Base-by-base conservation (phyloP, 2,113 vertebrate genomes). In the Setophaga coronata region DNA sequence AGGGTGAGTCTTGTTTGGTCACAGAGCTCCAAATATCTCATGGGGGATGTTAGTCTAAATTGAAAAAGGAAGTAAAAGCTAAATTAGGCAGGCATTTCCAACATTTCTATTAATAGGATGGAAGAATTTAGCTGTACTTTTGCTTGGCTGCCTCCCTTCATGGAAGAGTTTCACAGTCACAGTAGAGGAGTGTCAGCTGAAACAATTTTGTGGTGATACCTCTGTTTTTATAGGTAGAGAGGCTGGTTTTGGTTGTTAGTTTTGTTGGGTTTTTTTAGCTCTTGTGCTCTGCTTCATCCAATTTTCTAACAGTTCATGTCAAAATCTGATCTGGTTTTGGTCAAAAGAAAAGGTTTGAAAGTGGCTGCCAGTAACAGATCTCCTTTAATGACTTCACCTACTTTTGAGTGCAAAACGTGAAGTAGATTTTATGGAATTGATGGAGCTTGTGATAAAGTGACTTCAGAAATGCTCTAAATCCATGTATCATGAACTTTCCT, bases 31-130 rank as follows among this genome's bases (percentile, higher is more conserved):
- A 78, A 36, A 40, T 93, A 78, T 58, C 85, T 83, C 80, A 12
- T 71, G 91, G 89, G 87, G 94, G 15, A 78, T 53, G 77, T 71
- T 95, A 81, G 77, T 74, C 83, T 89, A 84, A 91, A 78, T 82
- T 91, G 86, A 76, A 95, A 87, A 86, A 93, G 93, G 91, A 96
- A 96, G 72, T 90, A 71, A 91, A 83, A 92, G 64, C 94, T 97
- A 97, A 97, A 92, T 87, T 70, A 56, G 57, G 87, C 92, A 96
- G 84, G 69, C 87, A 89, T 95, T 95, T 95, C 65, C 72, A 93
- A 83, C 83, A 48, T 94, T 64, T 73, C 89, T 95, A 79, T 92
- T 89, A 91, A 87, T 95, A 96, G 87, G 24, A 29, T 89, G 87
- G 83, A 92, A 33, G 53, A 82, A 92, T 94, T 95, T 95, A 82